Percentiles rank a stretch among this genome's conserved stretches.
Conservation (phyloP, 1,140 invertebrate genomes). For the Rhagoletis zephyria region DNA sequence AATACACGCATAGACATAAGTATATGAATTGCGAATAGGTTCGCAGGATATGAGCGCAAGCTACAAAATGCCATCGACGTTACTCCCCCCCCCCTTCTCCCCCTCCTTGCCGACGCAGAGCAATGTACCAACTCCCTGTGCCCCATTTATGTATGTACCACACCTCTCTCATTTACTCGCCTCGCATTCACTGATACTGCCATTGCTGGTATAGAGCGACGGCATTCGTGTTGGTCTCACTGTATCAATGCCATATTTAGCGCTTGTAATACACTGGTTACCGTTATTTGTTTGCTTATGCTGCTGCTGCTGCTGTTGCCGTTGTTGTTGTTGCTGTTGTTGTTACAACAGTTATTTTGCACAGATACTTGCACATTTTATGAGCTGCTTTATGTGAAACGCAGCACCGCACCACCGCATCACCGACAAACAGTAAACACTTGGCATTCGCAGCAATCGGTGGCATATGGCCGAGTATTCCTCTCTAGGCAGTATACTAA, state of each 20-base stretch:
- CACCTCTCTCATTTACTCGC: background rate
- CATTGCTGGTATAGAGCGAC: background rate
- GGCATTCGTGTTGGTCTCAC: background rate
- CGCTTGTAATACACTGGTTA: slow-evolving; percentile 3
- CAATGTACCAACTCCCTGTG: background rate
- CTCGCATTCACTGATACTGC: background rate
- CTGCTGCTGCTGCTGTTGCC: background rate
- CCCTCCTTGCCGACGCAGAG: background rate
- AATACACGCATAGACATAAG: slow-evolving; percentile 72
- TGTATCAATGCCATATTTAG: slow-evolving; percentile 44
- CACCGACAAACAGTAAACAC: too few species aligned
- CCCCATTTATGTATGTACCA: background rate
- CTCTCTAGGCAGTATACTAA: too few species aligned
- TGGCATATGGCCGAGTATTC: background rate
- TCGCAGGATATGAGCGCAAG: slow-evolving; percentile 67
- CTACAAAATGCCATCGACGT: background rate
- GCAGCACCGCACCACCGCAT: background rate
- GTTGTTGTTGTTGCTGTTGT: background rate
- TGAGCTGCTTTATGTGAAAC: background rate
- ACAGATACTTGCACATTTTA: background rate
- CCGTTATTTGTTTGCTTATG: slow-evolving; percentile 20
- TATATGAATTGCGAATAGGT: slow-evolving; percentile 73
- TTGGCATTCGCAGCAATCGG: background rate
- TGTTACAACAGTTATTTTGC: background rate
- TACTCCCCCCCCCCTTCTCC: too few species aligned